A percentile compares a stretch with the other conserved stretches of the same genome.
Evolutionary conservation across 2,797 vertebrate genomes (phyloP).

Genomic region (Xerus rutilus): DNA sequence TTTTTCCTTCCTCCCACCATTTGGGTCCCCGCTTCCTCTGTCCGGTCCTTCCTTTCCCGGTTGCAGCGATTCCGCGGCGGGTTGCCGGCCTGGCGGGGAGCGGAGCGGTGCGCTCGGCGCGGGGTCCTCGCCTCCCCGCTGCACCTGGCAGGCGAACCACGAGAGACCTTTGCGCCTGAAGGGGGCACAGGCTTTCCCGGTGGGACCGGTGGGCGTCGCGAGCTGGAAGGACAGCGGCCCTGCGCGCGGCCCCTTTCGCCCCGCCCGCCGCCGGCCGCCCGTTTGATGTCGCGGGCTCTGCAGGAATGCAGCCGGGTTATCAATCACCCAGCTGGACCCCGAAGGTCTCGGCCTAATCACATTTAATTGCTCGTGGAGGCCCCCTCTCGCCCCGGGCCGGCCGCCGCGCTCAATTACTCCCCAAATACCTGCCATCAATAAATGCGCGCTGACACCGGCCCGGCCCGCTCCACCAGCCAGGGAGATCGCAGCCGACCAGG

Average conservation of each 20-base stretch:
- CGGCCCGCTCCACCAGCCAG: constrained; percentile 67
- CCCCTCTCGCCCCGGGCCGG: constrained; percentile 90
- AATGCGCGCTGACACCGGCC: constrained; percentile 89
- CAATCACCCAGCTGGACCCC: constrained; percentile 92
- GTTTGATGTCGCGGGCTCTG: constrained; percentile 90
- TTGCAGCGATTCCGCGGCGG: background rate
- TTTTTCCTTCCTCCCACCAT: background rate
- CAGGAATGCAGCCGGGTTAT: constrained; percentile 92
- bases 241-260: constrained; percentile 45
- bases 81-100: background rate
- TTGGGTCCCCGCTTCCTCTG: background rate
- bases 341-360: constrained; percentile 91
- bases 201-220: background rate
- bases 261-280: constrained; percentile 74
- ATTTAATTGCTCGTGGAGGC: constrained; percentile 93
- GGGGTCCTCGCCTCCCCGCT: background rate
- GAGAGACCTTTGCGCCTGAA: background rate
- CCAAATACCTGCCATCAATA: constrained; percentile 91
- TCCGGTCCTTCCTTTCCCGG: background rate
- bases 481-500: constrained; percentile 85
- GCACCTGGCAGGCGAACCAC: constrained; percentile 23
- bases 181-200: background rate
- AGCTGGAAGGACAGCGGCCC: constrained; percentile 39
- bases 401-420: constrained; percentile 92
- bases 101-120: background rate